Evolutionary conservation across 2,113 vertebrate species (phyloP).

Genomic region (Gallinago paraguaiae): DNA sequence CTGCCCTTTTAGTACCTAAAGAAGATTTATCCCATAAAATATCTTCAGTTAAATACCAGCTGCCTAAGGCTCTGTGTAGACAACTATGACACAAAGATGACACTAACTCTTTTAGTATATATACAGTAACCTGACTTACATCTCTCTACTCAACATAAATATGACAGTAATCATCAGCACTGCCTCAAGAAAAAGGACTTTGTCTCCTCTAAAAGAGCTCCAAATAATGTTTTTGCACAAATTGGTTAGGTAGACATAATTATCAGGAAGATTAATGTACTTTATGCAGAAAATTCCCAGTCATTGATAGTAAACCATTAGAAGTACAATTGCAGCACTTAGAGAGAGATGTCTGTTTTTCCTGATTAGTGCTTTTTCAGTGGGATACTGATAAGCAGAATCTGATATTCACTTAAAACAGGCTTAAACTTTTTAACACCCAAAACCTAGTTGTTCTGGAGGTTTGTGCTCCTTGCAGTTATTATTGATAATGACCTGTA

Average conservation of each 20-base stretch:
- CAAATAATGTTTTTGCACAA: background rate
- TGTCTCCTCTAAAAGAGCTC: background rate
- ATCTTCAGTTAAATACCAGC: background rate
- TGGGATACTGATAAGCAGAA: background rate
- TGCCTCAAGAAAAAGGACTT: background rate
- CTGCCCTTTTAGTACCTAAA: background rate
- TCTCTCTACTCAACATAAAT: background rate
- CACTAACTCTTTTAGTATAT: background rate
- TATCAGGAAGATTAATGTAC: background rate
- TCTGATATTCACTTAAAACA: background rate
- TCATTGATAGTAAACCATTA: background rate
- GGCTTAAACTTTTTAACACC: background rate
- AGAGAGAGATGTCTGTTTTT: background rate
- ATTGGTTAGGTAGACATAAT: background rate
- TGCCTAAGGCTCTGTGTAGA: background rate
- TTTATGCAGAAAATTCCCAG: background rate
- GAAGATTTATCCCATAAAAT: background rate
- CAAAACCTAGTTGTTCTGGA: background rate
- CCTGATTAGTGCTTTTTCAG: background rate
- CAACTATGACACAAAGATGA: background rate
- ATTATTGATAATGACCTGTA: background rate
- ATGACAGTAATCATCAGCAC: background rate
- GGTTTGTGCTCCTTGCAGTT: background rate
- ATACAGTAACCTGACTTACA: background rate
- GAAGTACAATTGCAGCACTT: background rate